Conservation (phyloP, 2,888 invertebrate genomes). For the Sicus ferrugineus region DNA sequence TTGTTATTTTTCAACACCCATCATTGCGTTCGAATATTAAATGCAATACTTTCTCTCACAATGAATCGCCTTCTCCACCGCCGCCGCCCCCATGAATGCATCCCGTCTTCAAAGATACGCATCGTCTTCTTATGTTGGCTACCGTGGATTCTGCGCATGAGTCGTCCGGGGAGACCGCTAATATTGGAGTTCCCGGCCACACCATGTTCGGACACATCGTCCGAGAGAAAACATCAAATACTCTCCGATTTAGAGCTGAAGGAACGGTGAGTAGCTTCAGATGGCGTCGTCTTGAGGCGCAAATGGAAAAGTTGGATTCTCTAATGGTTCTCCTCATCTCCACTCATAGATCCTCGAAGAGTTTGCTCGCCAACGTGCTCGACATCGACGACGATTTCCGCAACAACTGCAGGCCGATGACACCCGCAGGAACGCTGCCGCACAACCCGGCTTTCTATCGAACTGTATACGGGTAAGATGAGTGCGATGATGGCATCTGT, state of each 20-base stretch:
- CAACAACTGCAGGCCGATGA: conserved; percentile 78
- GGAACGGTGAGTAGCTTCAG: conserved; percentile 68
- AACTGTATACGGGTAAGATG: conserved; percentile 74
- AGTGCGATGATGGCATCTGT: not conserved
- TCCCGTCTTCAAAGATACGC: conserved; percentile 72
- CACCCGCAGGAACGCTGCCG: conserved; percentile 68
- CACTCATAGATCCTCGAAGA: conserved; percentile 83
- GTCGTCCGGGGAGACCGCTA: conserved; percentile 71
- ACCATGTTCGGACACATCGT: conserved; percentile 69
- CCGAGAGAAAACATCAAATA: conserved; percentile 75
- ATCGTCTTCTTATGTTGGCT: conserved; percentile 96
- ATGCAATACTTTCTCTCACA: not conserved
- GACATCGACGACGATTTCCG: conserved; percentile 97
- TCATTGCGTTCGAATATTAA: not conserved
- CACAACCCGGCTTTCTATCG: conserved; percentile 74
- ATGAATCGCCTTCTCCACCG: not conserved
- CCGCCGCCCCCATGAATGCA: not conserved
- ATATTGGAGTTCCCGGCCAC: conserved; percentile 66
- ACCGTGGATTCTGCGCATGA: conserved; percentile 96
- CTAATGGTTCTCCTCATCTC: not conserved
- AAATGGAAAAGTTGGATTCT: not conserved
- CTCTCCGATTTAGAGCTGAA: conserved; percentile 87
- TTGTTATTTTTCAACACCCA: not conserved
- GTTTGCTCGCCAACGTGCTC: conserved; percentile 93
- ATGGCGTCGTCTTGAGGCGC: not conserved